phyloP scores from a whole-genome alignment of 2,113 vertebrate species.

The Mesoclemmys tuberculata region DNA sequence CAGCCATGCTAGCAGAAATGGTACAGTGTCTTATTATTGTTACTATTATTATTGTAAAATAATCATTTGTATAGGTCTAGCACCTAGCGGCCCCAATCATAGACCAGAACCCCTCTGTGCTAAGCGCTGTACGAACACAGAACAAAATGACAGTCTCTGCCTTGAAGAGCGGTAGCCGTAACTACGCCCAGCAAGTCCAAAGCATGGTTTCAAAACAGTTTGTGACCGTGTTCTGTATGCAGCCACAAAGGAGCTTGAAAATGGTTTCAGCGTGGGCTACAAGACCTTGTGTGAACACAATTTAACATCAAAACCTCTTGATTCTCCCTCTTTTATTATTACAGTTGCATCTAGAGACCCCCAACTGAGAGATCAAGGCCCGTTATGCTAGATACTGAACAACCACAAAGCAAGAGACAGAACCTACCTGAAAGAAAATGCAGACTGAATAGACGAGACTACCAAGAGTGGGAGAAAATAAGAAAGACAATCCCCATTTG shows the following conservation, averaged over 20 bases:
- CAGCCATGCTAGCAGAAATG: background rate
- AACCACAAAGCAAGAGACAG: background rate
- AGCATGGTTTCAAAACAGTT: background rate
- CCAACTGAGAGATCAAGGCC: fast-evolving
- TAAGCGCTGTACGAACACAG: background rate
- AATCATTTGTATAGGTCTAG: background rate
- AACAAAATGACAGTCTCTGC: background rate
- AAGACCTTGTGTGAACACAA: background rate
- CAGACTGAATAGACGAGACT: background rate
- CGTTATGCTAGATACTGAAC: background rate
- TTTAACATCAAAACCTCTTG: background rate
- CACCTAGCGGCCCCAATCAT: background rate
- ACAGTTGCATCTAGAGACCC: background rate
- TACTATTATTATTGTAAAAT: background rate
- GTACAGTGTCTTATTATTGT: background rate
- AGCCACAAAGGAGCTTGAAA: background rate
- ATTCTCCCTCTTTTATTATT: background rate
- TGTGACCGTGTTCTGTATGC: background rate
- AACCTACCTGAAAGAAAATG: background rate
- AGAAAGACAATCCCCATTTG: fast-evolving
- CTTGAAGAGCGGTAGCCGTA: background rate
- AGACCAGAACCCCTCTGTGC: background rate
- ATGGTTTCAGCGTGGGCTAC: background rate
- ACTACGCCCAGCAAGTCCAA: background rate
- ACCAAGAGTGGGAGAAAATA: background rate